Percentiles rank a stretch among this genome's conserved stretches.
phyloP scores from a whole-genome alignment of 1,140 invertebrate genomes.

The Calephelis nemesis region DNA sequence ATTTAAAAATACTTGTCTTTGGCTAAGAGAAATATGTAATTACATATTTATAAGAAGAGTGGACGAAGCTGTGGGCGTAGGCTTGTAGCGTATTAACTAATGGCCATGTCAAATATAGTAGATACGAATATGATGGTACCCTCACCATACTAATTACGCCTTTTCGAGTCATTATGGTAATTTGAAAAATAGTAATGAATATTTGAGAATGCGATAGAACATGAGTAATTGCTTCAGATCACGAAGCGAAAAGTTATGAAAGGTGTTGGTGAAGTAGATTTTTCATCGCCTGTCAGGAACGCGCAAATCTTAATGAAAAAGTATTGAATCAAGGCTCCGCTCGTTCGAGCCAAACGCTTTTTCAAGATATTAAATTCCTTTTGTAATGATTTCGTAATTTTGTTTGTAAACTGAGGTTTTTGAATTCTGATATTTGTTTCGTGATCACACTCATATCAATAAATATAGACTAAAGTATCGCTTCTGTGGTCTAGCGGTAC shows the following conservation, averaged over 20 bases:
- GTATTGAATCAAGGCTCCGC: constrained; percentile 55
- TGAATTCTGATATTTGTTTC: too few species aligned
- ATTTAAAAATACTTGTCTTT: too few species aligned
- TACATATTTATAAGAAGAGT: too few species aligned
- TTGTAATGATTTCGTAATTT: background rate
- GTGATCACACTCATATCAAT: too few species aligned
- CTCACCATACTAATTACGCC: constrained; percentile 65
- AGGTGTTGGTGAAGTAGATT: constrained; percentile 68
- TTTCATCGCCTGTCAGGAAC: constrained; percentile 60
- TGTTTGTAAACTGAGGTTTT: background rate
- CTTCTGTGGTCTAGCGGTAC: too few species aligned
- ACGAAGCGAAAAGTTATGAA: constrained; percentile 79
- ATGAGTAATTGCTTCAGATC: constrained; percentile 75
- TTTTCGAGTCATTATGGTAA: constrained; percentile 71
- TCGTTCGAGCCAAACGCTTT: background rate
- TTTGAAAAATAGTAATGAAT: constrained; percentile 76
- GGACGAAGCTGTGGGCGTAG: too few species aligned
- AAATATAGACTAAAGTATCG: too few species aligned
- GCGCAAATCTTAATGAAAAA: constrained; percentile 73
- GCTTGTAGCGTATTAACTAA: constrained; percentile 30
- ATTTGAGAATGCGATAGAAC: constrained; percentile 77
- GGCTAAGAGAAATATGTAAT: too few species aligned
- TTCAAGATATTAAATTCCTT: background rate
- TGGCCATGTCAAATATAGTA: constrained; percentile 32
- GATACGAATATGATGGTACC: constrained; percentile 43